Conservation (phyloP, 2,888 invertebrate genomes). For the Ectemnius cavifrons region DNA sequence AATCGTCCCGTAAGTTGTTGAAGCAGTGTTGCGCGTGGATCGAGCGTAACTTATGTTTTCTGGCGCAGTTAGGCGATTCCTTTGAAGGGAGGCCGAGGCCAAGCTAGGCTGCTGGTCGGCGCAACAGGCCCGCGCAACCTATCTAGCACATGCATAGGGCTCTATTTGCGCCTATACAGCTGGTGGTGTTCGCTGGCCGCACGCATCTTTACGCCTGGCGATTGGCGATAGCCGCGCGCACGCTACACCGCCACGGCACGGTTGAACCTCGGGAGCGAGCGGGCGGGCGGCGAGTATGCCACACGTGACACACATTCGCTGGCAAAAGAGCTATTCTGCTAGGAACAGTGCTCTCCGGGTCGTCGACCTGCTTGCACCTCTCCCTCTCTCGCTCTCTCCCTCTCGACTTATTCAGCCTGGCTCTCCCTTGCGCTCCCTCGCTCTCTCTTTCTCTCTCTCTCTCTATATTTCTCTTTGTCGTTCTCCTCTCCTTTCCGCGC, state of each 20-base stretch:
- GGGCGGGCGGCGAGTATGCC: conserved; percentile 55
- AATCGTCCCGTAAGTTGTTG: background rate
- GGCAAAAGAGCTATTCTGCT: conserved; percentile 72
- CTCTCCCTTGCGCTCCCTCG: conserved; percentile 11
- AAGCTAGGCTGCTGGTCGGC: background rate
- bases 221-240: conserved; percentile 1
- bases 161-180: conserved; percentile 9
- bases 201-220: conserved; percentile 10
- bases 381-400: conserved; percentile 1
- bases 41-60: background rate
- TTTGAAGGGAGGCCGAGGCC: conserved; percentile 4
- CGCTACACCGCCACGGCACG: conserved; percentile 2
- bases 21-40: background rate
- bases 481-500: conserved; percentile 6
- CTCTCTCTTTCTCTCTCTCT: background rate
- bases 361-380: conserved; percentile 58
- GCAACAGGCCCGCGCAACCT: background rate
- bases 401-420: background rate
- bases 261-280: conserved; percentile 13
- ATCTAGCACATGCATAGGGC: conserved; percentile 1
- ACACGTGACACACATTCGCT: conserved; percentile 72
- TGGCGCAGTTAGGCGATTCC: background rate
- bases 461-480: background rate
- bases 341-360: conserved; percentile 68
- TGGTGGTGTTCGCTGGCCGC: conserved; percentile 8